Conservation (phyloP, 2,113 vertebrate genomes). For the Ophthalmolycus amberensis region DNA sequence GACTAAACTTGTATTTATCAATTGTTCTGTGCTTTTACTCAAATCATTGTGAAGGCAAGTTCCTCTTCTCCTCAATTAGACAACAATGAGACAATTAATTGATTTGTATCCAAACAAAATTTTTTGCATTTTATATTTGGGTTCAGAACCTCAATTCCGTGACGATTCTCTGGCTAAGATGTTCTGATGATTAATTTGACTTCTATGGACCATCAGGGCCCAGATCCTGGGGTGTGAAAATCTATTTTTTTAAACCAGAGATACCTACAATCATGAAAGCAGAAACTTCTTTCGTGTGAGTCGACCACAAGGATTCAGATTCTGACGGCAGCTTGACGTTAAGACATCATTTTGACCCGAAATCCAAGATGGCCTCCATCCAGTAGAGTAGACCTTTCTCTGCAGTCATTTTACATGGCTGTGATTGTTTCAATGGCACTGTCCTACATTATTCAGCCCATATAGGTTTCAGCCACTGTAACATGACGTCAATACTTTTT, state of each 20-base stretch:
- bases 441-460: too few relatives aligned
- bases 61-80: not conserved
- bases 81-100: not conserved
- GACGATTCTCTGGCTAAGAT: not conserved
- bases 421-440: too few relatives aligned
- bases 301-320: too few relatives aligned
- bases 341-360: too few relatives aligned
- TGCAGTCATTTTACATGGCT: too few relatives aligned
- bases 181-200: not conserved
- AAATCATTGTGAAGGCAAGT: not conserved
- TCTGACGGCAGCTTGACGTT: too few relatives aligned
- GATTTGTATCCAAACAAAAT: not conserved
- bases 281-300: too few relatives aligned
- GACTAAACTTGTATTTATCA: not conserved
- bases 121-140: not conserved
- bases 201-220: not conserved
- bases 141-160: not conserved
- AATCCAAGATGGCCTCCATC: too few relatives aligned
- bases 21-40: not conserved
- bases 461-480: too few relatives aligned
- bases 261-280: too few relatives aligned
- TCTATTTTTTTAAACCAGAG: not conserved
- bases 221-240: not conserved
- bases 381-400: too few relatives aligned
- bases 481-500: not conserved